These are phyloP conservation scores for Chirona hameri DNA, from an alignment of 2,888 invertebrate genomes.

Conservation along the genomic window DNA sequence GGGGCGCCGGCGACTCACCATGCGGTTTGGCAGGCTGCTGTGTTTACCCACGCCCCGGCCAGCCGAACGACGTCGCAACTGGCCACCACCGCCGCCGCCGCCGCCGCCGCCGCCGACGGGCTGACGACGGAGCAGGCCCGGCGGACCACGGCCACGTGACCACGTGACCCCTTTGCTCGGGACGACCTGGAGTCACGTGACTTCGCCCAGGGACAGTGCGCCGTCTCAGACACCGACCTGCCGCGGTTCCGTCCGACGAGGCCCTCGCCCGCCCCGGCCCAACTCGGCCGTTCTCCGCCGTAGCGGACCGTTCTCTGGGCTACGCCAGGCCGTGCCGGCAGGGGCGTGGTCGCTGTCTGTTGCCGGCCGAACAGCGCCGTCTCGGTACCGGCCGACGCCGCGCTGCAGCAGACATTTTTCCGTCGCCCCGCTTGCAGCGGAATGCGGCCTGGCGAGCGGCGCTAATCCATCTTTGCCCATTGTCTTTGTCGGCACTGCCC, in stretches of 20 bases:
- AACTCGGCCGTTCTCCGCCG: too few species aligned
- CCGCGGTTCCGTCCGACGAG: not conserved
- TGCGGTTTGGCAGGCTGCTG: not conserved
- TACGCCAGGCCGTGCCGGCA: not conserved
- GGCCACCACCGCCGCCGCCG: not conserved
- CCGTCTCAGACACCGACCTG: not conserved
- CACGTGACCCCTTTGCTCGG: too few species aligned
- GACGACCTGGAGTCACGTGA: not conserved
- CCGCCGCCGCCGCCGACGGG: not conserved
- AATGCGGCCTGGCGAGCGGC: not conserved
- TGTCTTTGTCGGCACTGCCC: not conserved
- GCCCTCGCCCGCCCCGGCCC: too few species aligned
- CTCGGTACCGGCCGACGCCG: not conserved
- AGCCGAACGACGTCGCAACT: not conserved
- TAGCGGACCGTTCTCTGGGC: too few species aligned
- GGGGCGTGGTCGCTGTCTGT: not conserved
- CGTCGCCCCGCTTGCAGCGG: not conserved
- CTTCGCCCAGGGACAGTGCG: not conserved
- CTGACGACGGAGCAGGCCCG: not conserved
- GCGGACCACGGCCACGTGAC: not conserved
- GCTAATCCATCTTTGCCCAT: conserved; percentile 9
- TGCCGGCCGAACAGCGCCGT: not conserved
- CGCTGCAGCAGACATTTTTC: not conserved
- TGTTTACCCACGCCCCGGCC: not conserved
- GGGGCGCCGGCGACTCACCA: not conserved